Conservation (phyloP, 2,113 vertebrate genomes). For the Lethenteron reissneri region DNA sequence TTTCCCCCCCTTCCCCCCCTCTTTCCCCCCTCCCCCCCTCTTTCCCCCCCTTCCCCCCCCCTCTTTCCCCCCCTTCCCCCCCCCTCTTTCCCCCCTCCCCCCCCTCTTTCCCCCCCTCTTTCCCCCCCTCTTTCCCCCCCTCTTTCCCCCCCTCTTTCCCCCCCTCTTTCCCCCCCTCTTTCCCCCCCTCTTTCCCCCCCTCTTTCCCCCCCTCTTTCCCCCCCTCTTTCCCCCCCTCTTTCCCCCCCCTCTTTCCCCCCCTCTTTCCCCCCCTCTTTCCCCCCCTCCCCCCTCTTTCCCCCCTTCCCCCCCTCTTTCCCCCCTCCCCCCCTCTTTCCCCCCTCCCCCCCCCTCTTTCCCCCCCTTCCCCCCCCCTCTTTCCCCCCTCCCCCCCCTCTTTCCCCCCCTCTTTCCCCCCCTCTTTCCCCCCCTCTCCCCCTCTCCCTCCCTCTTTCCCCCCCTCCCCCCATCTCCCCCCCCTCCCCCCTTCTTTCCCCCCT, state of each 20-base stretch:
- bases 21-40: neutral
- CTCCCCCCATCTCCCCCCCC: neutral
- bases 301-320: neutral
- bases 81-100: constrained; percentile 19
- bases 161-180: constrained; percentile 14
- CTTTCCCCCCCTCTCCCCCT: constrained; percentile 14
- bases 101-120: constrained; percentile 20
- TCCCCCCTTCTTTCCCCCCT: neutral
- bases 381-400: constrained; percentile 27
- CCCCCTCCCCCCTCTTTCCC: neutral
- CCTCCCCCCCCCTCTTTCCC: constrained; percentile 25
- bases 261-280: neutral
- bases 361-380: constrained; percentile 24
- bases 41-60: neutral
- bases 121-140: constrained; percentile 28
- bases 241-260: neutral
- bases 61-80: neutral
- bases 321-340: constrained; percentile 24
- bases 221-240: too few species aligned
- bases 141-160: constrained; percentile 19
- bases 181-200: constrained; percentile 14
- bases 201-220: neutral
- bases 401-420: constrained; percentile 17
- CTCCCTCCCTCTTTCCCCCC: constrained; percentile 9
- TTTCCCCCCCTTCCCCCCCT: neutral